Conservation (phyloP, 2,113 vertebrate genomes). For the Cyprinodon variegatus region DNA sequence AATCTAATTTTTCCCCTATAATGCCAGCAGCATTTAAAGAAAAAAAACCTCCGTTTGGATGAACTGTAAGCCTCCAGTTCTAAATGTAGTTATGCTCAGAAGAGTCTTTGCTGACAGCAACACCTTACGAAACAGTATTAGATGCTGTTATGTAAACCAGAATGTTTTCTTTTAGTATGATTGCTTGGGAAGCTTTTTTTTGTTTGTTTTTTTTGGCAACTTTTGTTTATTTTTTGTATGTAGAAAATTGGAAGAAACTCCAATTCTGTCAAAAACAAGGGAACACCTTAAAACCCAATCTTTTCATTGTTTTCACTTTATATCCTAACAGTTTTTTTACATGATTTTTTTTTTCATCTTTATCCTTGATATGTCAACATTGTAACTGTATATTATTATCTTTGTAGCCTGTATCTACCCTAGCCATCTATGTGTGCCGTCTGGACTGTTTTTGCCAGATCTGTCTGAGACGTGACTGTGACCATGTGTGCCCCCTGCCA, state of each 20-base stretch:
- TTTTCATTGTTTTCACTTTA: constrained; percentile 75
- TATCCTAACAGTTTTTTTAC: constrained; percentile 77
- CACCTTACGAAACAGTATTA: constrained; percentile 16
- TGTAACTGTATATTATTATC: constrained; percentile 72
- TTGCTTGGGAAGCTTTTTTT: constrained; percentile 36
- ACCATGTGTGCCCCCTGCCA: constrained; percentile 66
- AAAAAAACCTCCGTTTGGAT: constrained; percentile 25
- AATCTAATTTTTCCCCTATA: constrained; percentile 6
- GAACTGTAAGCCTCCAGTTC: constrained; percentile 36
- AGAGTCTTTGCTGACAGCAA: constrained; percentile 34
- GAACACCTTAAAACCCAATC: constrained; percentile 68
- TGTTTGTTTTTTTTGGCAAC: constrained; percentile 23
- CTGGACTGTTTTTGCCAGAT: constrained; percentile 37
- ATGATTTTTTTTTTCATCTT: constrained; percentile 54
- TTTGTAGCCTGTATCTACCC: constrained; percentile 75
- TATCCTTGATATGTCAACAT: constrained; percentile 73
- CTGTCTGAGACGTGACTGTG: constrained; percentile 61
- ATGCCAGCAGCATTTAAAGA: constrained; percentile 47
- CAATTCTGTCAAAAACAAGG: constrained; percentile 58
- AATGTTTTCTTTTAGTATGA: constrained; percentile 59
- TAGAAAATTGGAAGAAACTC: constrained; percentile 52
- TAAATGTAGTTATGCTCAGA: constrained; percentile 35
- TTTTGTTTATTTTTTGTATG: constrained; percentile 41
- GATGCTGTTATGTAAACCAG: constrained; percentile 61
- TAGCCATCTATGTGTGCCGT: constrained; percentile 62